A percentile compares a stretch with the other conserved stretches of the same genome.
These are phyloP conservation scores for Grantiella picta DNA, from an alignment of 2,113 vertebrate genomes.

Conservation along the genomic window DNA sequence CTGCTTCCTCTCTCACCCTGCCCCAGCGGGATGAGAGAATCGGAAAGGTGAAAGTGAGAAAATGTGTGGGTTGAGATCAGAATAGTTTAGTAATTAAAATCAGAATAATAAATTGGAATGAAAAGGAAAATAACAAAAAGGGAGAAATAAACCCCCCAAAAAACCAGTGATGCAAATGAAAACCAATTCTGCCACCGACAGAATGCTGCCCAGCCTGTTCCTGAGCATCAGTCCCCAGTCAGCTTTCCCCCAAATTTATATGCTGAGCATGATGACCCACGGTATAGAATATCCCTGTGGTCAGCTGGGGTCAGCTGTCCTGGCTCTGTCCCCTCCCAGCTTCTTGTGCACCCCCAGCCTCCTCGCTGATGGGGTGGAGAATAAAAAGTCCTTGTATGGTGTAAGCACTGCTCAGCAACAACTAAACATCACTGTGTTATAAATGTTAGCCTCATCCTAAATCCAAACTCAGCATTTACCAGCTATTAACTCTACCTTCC, in stretches of 20 bases:
- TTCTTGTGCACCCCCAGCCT: not conserved
- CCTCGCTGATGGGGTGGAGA: not conserved
- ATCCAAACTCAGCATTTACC: not conserved
- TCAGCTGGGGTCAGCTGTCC: not conserved
- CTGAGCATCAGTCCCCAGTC: not conserved
- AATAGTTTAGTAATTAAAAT: not conserved
- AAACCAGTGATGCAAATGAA: not conserved
- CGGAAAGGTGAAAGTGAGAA: not conserved
- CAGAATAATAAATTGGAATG: not conserved
- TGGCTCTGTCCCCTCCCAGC: not conserved
- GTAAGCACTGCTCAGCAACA: not conserved
- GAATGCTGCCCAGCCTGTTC: not conserved
- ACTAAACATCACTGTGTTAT: not conserved
- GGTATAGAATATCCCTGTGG: not conserved
- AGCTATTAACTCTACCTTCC: not conserved
- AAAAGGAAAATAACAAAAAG: not conserved
- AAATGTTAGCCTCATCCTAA: not conserved
- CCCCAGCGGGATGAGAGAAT: not conserved
- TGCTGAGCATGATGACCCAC: not conserved
- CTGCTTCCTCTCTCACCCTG: not conserved
- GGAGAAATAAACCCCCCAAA: not conserved
- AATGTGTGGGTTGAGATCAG: not conserved
- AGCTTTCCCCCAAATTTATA: not conserved
- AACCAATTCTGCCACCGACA: not conserved
- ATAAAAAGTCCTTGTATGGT: not conserved